Evolutionary conservation across 1,140 invertebrate genomes (phyloP), one percentile per base, ranked within the genome.

Genomic region (Phymastichus coffea): DNA sequence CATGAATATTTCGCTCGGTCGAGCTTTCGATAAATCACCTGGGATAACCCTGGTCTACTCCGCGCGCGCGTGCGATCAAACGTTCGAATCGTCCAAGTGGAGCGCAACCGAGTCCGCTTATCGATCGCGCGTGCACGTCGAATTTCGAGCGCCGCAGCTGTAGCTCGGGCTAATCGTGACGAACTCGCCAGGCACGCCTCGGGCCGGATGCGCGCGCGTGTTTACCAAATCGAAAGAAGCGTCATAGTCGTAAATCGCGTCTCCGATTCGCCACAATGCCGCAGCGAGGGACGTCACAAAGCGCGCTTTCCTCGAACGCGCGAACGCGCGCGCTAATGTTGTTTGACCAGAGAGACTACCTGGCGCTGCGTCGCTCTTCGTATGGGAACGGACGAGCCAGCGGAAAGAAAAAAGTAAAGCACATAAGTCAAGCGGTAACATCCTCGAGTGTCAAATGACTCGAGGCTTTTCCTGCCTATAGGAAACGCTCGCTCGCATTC

Each of bases 141-240:
- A n/a, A n/a, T n/a, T n/a, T n/a, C n/a, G n/a, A n/a, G n/a, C n/a
- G n/a, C n/a, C n/a, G n/a, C n/a, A n/a, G n/a, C n/a, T n/a, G n/a
- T n/a, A n/a, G n/a, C n/a, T n/a, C n/a, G n/a, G n/a, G n/a, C n/a
- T n/a, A n/a, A n/a, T n/a, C n/a, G n/a, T n/a, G n/a, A n/a, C n/a
- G n/a, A n/a, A n/a, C n/a, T n/a, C n/a, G n/a, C 22, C 26, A 22
- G 22, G 20, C 20, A 4, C 43, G 28, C 28, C 25, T 46, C 43
- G 43, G 23, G 15, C 2, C 14, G 37, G 40, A 40, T 43, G 23
- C 17, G 26, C 35, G 52, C 44, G 48, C 54, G 51, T 55, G 64
- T 66, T 59, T 61, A 60, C 33, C 63, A 65, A 63, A 65, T 63
- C 33, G 60, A 53, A 17, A 19, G 35, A 26, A 3, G 20, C 7